Evolutionary conservation across 2,113 vertebrate species (phyloP).

Genomic region (Micromys minutus): DNA sequence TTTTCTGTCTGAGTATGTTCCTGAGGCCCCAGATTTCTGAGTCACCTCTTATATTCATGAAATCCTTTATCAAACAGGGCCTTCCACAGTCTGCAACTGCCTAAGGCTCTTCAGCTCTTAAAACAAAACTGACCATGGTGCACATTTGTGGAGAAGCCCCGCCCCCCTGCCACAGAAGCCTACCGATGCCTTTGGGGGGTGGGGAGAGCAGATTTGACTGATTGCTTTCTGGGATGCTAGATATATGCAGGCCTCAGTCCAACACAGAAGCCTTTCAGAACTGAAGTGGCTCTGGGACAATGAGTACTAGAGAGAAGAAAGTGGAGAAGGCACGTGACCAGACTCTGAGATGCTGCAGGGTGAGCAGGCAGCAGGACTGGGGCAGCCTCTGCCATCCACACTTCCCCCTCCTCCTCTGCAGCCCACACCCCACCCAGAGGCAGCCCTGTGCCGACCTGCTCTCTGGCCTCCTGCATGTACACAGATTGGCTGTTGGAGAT

Average conservation of each 20-base stretch:
- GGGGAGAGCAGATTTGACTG: not conserved
- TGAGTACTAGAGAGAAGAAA: not conserved
- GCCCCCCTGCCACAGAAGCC: not conserved
- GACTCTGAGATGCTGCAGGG: not conserved
- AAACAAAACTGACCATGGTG: not conserved
- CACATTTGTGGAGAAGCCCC: not conserved
- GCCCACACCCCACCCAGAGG: not conserved
- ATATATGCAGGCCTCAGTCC: not conserved
- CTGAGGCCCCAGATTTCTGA: not conserved
- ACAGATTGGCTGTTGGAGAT: not conserved
- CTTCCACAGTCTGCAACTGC: not conserved
- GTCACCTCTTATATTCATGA: not conserved
- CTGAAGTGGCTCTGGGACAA: conserved; percentile 4
- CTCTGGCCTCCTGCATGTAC: not conserved
- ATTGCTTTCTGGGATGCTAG: not conserved
- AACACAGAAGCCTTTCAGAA: not conserved
- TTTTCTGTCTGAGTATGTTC: not conserved
- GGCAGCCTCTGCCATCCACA: not conserved
- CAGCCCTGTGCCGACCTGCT: rapidly evolving
- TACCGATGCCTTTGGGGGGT: not conserved
- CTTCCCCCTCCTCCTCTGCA: not conserved
- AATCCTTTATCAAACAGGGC: not conserved
- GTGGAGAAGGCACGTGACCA: not conserved
- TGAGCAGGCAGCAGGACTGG: not conserved
- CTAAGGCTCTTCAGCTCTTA: not conserved